Conservation (phyloP, 1,140 invertebrate genomes). For the Bombus pascuorum region DNA sequence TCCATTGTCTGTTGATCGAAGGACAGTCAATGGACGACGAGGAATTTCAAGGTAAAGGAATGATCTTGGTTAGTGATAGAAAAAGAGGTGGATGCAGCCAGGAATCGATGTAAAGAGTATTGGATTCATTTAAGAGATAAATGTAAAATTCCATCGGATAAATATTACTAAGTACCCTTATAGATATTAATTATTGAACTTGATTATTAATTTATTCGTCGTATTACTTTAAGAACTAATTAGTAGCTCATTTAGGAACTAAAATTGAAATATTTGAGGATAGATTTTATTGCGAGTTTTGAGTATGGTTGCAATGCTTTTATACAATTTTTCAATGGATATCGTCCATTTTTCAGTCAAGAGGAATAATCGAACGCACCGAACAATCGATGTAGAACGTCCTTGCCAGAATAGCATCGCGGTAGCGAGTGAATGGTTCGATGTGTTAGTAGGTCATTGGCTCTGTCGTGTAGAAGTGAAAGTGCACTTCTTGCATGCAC, state of each 20-base stretch:
- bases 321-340: no score
- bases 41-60: constrained; percentile 7
- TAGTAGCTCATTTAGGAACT: background rate
- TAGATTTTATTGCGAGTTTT: no score
- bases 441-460: constrained; percentile 82
- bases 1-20: background rate
- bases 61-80: background rate
- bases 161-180: background rate
- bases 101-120: background rate
- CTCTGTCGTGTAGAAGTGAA: constrained; percentile 79
- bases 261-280: background rate
- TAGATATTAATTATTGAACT: background rate
- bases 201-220: background rate
- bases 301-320: no score
- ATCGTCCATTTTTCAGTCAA: background rate
- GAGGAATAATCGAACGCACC: background rate
- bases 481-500: constrained; percentile 75
- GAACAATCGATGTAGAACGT: constrained; percentile 54
- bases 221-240: background rate
- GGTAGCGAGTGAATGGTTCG: constrained; percentile 59
- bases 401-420: constrained; percentile 59
- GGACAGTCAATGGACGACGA: no score
- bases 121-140: background rate
- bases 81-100: background rate
- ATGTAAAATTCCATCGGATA: background rate